Percentiles rank a stretch among this genome's conserved stretches.
These are phyloP conservation scores for Lepidotrigona ventralis DNA, from an alignment of 1,140 invertebrate species.

Conservation along the genomic window DNA sequence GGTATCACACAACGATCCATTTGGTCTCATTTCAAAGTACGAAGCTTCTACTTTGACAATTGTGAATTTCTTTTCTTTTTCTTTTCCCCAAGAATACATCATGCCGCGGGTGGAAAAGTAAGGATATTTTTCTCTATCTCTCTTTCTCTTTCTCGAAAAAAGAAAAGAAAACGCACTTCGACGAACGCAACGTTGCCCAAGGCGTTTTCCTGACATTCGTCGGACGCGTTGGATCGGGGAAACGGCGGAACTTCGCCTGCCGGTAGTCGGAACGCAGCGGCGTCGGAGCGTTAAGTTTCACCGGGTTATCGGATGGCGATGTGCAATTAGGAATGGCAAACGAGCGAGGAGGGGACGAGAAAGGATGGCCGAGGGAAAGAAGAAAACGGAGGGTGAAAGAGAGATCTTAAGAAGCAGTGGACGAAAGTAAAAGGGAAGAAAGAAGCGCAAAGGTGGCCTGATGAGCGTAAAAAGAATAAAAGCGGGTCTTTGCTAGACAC, in stretches of 20 bases:
- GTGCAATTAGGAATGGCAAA: constrained; percentile 46
- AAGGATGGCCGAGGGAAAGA: not conserved
- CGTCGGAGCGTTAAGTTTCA: not conserved
- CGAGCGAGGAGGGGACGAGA: constrained; percentile 1
- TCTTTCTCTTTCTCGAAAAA: too few species aligned
- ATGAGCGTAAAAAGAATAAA: constrained; percentile 45
- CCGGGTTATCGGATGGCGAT: constrained; percentile 4
- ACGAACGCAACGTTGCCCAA: not conserved
- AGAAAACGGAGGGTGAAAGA: not conserved
- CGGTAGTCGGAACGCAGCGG: not conserved
- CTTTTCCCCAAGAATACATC: too few species aligned
- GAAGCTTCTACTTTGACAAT: too few species aligned
- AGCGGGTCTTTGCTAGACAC: constrained; percentile 24
- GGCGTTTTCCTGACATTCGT: not conserved
- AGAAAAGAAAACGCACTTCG: too few species aligned
- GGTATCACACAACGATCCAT: too few species aligned
- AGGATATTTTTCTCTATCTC: too few species aligned
- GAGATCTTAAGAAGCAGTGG: constrained; percentile 27
- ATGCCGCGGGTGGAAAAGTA: too few species aligned
- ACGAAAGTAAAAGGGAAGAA: constrained; percentile 8
- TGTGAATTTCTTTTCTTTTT: too few species aligned
- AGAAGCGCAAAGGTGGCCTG: constrained; percentile 32
- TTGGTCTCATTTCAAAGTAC: too few species aligned
- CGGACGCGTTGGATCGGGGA: too few species aligned
- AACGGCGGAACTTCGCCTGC: not conserved